phyloP scores from a whole-genome alignment of 2,113 vertebrate species.

The Epinephelus lanceolatus region DNA sequence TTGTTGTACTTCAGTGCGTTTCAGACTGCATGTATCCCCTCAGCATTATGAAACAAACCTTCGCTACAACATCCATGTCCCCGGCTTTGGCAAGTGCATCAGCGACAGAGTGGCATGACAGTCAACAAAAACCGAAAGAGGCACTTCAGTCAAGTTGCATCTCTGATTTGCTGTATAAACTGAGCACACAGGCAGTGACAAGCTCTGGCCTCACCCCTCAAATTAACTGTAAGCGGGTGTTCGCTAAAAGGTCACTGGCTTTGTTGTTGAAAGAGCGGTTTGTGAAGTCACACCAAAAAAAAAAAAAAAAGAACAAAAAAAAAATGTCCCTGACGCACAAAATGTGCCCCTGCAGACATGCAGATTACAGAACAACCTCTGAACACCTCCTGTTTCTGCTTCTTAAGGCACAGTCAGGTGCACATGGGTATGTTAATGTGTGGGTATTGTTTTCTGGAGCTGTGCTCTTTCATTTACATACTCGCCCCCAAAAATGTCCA shows the following conservation, averaged over 20 bases:
- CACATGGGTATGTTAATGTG: conserved; percentile 26
- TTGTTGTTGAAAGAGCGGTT: conserved; percentile 47
- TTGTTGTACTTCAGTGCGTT: conserved; percentile 38
- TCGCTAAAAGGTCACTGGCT: conserved; percentile 63
- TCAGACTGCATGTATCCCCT: neutral
- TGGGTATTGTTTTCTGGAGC: conserved; percentile 16
- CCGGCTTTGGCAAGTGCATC: conserved; percentile 38
- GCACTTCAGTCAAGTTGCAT: conserved; percentile 66
- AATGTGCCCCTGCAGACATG: conserved; percentile 50
- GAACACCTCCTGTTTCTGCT: conserved; percentile 43
- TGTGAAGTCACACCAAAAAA: conserved; percentile 35
- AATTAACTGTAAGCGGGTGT: conserved; percentile 69
- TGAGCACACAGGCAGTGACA: conserved; percentile 70
- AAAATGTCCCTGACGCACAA: conserved; percentile 33
- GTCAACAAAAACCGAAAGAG: conserved; percentile 44
- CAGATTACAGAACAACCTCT: conserved; percentile 67
- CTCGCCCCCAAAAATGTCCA: neutral
- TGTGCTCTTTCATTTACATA: conserved; percentile 66
- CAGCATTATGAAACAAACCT: conserved; percentile 27
- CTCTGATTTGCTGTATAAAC: conserved; percentile 57
- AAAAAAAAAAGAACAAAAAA: neutral
- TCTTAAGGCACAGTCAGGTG: conserved; percentile 17
- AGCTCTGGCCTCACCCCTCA: conserved; percentile 58
- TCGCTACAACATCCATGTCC: conserved; percentile 8
- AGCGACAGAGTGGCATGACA: conserved; percentile 31